Base-by-base conservation (phyloP, 1,140 invertebrate genomes). In the Drosophila triauraria region DNA sequence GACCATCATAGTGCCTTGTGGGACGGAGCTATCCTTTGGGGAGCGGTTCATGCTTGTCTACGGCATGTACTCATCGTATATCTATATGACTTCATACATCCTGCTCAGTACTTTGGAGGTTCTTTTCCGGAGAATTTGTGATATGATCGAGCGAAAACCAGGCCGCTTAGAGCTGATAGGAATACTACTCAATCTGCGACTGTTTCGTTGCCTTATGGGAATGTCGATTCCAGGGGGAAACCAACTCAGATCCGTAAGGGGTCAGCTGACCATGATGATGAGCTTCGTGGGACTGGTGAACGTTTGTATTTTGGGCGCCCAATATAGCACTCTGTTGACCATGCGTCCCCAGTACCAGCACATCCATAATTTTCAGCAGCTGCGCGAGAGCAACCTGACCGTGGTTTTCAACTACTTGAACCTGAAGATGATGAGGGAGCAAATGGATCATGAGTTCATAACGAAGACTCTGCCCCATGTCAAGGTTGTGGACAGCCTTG, bases 1-100 rank as follows among this genome's bases (percentile, higher is more conserved):
- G 0, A 7, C 67, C 2, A 20, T 85, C 3, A 7, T 57, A 6
- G 78, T 85, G n/a, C 82, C 82, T 0, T 84, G 82, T 20, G 62
- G 63, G 9, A 9, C 7, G 2, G 60, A 74, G 20, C 4, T 85
- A 8, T 23, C 15, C 2, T 3, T 78, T 1, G 9, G 4, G 0
- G 47, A 74, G 1, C 15, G 68, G 0, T n/a, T 53, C 4, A 0
- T 4, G 0, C 3, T 10, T 12, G 0, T 9, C 17, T 65, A 2
- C 30, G 61, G 23, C 4, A n/a, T 10, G 2, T 1, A 0, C 0
- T 13, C 13, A 7, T 1, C 0, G 2, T 4, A 0, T 4, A 0
- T 0, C 2, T 15, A 50, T 0, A 0, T 64, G 0, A 0, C 0
- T 0, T 0, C 20, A 0, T 85, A 81, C 9, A 2, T 78, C 0